Percentiles rank a stretch among this genome's conserved stretches.
Conservation (phyloP, 1,140 invertebrate genomes). For the Ylistrum balloti region DNA sequence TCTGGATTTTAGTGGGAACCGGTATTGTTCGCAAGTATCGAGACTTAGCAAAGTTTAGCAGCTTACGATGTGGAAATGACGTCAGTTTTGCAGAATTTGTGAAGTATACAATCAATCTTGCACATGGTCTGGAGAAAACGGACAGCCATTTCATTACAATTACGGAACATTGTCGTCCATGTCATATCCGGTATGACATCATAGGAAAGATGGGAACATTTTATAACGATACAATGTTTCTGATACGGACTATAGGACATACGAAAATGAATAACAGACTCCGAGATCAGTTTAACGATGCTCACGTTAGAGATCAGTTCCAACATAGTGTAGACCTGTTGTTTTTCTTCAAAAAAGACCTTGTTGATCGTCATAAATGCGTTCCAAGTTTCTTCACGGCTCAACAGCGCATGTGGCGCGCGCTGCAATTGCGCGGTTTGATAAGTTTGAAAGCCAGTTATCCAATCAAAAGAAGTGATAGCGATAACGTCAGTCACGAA, state of each 20-base stretch:
- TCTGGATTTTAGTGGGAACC: background rate
- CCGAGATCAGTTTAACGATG: background rate
- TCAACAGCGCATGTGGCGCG: background rate
- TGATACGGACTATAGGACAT: background rate
- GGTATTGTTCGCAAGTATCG: background rate
- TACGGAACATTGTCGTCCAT: conserved; percentile 75
- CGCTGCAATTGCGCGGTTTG: background rate
- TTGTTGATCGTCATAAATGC: background rate
- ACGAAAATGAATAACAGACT: background rate
- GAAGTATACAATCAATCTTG: conserved; percentile 71
- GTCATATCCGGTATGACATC: conserved; percentile 74
- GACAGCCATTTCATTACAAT: conserved; percentile 74
- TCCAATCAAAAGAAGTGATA: conserved; percentile 29
- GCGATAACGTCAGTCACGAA: background rate
- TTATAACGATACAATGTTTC: conserved; percentile 65
- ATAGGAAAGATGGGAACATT: conserved; percentile 77
- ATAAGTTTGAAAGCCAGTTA: background rate
- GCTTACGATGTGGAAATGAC: conserved; percentile 74
- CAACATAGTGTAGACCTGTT: background rate
- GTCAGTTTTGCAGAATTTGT: conserved; percentile 77
- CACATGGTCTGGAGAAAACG: conserved; percentile 63
- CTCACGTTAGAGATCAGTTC: background rate
- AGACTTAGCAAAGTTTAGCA: conserved; percentile 13
- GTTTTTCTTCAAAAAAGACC: background rate
- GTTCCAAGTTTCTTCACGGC: background rate